Base-by-base conservation (phyloP, 2,888 invertebrate species). In the Sminthurinus aureus region DNA sequence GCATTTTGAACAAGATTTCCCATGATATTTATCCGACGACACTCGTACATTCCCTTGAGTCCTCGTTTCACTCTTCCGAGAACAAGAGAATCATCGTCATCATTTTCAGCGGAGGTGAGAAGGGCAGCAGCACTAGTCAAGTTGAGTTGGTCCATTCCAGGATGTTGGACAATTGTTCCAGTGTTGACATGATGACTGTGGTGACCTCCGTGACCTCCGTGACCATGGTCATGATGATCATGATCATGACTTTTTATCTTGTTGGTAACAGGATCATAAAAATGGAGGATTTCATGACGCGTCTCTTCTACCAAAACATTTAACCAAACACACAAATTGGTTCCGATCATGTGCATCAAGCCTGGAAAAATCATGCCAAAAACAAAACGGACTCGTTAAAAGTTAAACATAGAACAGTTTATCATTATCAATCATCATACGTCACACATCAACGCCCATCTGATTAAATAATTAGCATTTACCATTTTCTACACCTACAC, bases 1-100 rank as follows among this genome's bases (percentile, higher is more conserved):
- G 94, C 93, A 88, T 92, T 92, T 88, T 92, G 91, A 50, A 94
- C 92, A 83, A 94, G 90, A 77, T 93, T 92, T 18, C 92, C 92
- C 88, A 94, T 92, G 89, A 93, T 93, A 85, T 90, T 89, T 0
- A 90, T 89, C 38, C 90, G 89, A 0, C 90, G 87, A 85, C 90
- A 90, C 78, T 89, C 89, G 50, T 86, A 85, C 91, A 91, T 87
- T 8, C 86, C 85, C 66, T 88, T 86, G 13, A 87, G 87, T 13
- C 88, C 88, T 52, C 85, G 84, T 13, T 86, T 80, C 20, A 86
- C 87, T 69, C 87, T 58, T 51, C 26, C 79, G 3, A 74, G 50
- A 24, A 86, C 24, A n/a, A 77, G 79, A 38, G 83, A 83, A n/a
- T 64, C 66, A 2, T 18, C 26, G 9, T 51, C 26, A 12, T 38